Evolutionary conservation across 2,888 invertebrate species (phyloP), one percentile per base, ranked within the genome.

Genomic region (Chrysina gloriosa): DNA sequence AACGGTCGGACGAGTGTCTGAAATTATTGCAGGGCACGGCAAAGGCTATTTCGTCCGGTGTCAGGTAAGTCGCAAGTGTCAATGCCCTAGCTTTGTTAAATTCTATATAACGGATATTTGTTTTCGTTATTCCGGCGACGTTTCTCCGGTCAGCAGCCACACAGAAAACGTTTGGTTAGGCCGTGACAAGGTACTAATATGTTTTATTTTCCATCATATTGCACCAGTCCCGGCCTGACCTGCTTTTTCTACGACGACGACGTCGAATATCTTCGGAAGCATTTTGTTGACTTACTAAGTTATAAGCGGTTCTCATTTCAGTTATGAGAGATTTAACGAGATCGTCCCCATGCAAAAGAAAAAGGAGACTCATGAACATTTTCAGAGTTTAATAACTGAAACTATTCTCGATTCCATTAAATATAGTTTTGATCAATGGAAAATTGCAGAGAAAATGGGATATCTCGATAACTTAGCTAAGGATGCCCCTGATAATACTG

Each of bases 161-260:
- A 67, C 54, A 65, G 50, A 68, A 54, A 67, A 65, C 9, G 52
- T 63, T 31, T 72, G 74, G 75, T 77, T 78, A 81, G 84, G 84
- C 79, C 78, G 77, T 82, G 84, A 81, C 77, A 77, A 16, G 76
- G 79, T 82, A 83, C 82, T 80, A 82, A 77, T 84, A 80, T 84
- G 84, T 84, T 77, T 73, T 75, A 74, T 79, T 72, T 63, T 70
- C 70, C 73, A 78, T 84, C 84, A 84, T 79, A 84, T 84, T 84
- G 84, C 84, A 84, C 84, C 81, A 78, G 84, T 84, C 84, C 84
- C 84, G 84, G 84, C 84, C 84, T 84, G 83, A 83, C 80, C 79
- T 77, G 77, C 72, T 67, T 73, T 73, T 75, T 73, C 68, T 25
- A 50, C 31, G 50, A 65, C 50, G 9, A 25, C 58, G 50, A 23